phyloP scores from a whole-genome alignment of 2,888 invertebrate genomes.

The Stegophylla sp. region DNA sequence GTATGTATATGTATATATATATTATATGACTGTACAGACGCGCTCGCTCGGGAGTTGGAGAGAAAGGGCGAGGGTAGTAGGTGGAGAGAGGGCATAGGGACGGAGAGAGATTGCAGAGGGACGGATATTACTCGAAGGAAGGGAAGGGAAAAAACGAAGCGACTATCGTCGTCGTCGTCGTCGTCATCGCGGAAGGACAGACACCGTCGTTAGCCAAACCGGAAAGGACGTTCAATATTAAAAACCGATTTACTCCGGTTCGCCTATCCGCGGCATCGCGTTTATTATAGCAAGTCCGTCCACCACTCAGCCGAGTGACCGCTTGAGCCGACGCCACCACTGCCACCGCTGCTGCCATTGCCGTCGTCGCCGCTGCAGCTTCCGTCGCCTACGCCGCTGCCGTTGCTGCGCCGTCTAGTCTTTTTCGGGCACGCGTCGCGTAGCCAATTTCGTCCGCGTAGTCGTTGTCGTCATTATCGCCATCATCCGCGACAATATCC shows the following conservation, averaged over 20 bases:
- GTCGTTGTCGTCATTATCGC: conserved; percentile 12
- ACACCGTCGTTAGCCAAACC: conserved; percentile 49
- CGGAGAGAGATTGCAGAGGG: background rate
- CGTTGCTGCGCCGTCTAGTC: background rate
- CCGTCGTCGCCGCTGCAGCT: background rate
- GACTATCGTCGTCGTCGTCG: too few species aligned
- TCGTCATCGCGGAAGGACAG: conserved; percentile 5
- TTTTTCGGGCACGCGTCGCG: background rate
- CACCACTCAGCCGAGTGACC: background rate
- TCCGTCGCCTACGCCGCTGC: background rate
- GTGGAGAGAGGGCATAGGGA: background rate
- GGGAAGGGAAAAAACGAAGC: background rate
- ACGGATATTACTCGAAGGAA: background rate
- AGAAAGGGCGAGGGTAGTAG: background rate
- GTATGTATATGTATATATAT: too few species aligned
- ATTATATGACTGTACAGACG: too few species aligned
- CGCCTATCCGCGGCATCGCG: background rate
- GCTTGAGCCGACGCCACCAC: background rate
- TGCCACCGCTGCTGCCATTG: background rate
- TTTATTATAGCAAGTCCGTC: conserved; percentile 16
- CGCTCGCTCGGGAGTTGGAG: background rate
- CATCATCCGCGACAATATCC: too few species aligned
- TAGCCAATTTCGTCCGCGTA: background rate
- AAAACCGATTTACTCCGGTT: conserved; percentile 51
- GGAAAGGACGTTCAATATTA: conserved; percentile 57